These are phyloP conservation scores for Takifugu bimaculatus DNA, from an alignment of 2,113 vertebrate species.

Conservation along the genomic window DNA sequence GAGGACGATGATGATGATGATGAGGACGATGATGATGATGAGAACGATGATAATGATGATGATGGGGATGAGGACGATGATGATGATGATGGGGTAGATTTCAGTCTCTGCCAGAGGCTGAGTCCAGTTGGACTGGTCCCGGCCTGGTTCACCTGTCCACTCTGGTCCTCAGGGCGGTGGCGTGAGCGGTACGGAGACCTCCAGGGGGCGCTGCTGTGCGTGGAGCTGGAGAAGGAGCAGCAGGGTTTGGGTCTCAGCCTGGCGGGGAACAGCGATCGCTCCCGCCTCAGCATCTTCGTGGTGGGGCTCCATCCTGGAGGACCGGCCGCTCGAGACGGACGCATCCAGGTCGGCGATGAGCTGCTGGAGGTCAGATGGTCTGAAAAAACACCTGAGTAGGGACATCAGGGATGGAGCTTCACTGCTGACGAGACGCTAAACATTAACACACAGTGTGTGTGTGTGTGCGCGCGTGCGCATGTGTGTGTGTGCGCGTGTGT, in stretches of 20 bases:
- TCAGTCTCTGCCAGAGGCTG: no score
- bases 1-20: no score
- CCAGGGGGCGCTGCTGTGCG: conserved; percentile 85
- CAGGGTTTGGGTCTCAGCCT: conserved; percentile 93
- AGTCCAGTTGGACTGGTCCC: no score
- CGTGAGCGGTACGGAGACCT: conserved; percentile 91
- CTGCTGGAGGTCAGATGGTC: conserved; percentile 84
- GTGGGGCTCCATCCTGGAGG: conserved; percentile 89
- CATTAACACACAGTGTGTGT: neutral
- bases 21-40: no score
- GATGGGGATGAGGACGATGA: no score
- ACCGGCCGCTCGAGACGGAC: conserved; percentile 81
- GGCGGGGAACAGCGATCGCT: conserved; percentile 91
- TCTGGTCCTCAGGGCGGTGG: conserved; percentile 81
- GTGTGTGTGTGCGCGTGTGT: neutral
- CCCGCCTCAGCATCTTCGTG: conserved; percentile 91
- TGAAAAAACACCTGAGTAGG: no score
- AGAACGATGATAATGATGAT: no score
- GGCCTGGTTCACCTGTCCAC: neutral
- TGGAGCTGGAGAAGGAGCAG: conserved; percentile 94
- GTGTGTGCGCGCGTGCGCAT: no score
- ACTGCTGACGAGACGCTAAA: no score
- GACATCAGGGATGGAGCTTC: no score
- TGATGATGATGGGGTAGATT: no score
- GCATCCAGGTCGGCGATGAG: conserved; percentile 86